Evolutionary conservation across 2,888 invertebrate genomes (phyloP).

Genomic region (Nesidiocoris tenuis): DNA sequence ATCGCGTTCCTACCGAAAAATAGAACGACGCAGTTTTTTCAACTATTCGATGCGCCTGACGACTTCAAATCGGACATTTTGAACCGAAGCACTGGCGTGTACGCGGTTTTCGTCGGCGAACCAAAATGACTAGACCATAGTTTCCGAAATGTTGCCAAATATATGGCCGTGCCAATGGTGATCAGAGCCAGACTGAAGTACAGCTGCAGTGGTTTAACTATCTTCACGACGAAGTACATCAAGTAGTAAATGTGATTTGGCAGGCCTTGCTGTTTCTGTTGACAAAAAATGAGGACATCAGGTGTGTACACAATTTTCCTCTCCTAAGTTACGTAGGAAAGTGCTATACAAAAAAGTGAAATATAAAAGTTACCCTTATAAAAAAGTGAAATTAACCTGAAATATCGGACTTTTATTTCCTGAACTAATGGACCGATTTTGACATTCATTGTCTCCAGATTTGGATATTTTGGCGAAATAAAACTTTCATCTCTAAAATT

Average conservation of each 20-base stretch:
- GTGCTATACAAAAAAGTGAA: no score
- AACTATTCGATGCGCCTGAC: neutral
- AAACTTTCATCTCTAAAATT: no score
- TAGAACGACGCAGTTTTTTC: no score
- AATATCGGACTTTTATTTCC: neutral
- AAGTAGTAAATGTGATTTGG: slow-evolving; percentile 58
- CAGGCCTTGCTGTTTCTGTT: slow-evolving; percentile 63
- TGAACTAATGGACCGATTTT: no score
- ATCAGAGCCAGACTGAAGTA: slow-evolving; percentile 31
- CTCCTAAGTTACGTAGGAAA: no score
- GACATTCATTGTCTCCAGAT: neutral
- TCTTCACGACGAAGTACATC: slow-evolving; percentile 57
- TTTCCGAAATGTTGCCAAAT: slow-evolving; percentile 11
- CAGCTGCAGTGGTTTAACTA: slow-evolving; percentile 29
- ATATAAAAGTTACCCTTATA: no score
- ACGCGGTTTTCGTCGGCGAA: neutral
- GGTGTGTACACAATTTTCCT: neutral
- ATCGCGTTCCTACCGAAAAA: no score
- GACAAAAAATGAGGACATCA: slow-evolving; percentile 17
- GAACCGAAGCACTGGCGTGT: neutral
- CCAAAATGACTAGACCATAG: slow-evolving; percentile 27
- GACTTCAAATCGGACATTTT: neutral
- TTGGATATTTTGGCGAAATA: no score
- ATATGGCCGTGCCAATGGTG: slow-evolving; percentile 14
- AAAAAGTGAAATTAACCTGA: no score